Evolutionary conservation across 2,113 vertebrate genomes (phyloP).

Genomic region (Odocoileus hemionus): DNA sequence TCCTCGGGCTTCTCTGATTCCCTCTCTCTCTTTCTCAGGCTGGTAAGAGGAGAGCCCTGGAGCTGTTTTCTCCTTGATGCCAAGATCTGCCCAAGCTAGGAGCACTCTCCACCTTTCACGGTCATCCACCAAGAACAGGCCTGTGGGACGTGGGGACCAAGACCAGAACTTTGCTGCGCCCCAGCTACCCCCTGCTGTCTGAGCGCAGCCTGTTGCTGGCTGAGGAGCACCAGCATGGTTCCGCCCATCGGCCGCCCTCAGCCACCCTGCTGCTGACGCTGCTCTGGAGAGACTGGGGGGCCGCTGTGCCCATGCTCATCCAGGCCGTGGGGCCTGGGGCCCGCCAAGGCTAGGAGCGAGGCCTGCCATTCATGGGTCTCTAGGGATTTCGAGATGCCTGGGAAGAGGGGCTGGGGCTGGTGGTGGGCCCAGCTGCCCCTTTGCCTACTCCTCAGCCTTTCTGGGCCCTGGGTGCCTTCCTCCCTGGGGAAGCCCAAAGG

Average conservation of each 20-base stretch:
- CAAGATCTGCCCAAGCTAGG: conserved; percentile 54
- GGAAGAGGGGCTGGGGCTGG: conserved; percentile 74
- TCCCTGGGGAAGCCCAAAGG: conserved; percentile 88
- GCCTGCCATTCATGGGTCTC: conserved; percentile 66
- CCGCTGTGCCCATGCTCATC: not conserved
- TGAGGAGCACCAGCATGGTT: conserved; percentile 55
- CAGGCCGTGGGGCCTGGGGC: conserved; percentile 17
- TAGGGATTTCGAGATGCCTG: conserved; percentile 79
- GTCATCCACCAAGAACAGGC: not conserved
- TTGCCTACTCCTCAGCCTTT: conserved; percentile 80
- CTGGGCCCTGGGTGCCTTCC: conserved; percentile 77
- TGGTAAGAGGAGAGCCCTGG: conserved; percentile 54
- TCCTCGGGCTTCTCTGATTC: conserved; percentile 53
- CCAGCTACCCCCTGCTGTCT: not conserved
- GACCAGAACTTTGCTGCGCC: not conserved
- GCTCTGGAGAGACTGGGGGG: not conserved
- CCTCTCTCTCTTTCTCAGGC: conserved; percentile 43
- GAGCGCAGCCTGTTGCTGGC: not conserved
- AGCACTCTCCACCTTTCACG: not conserved
- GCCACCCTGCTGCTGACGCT: conserved; percentile 32
- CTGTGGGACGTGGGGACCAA: conserved; percentile 1
- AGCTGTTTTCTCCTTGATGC: conserved; percentile 50
- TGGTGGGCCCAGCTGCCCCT: conserved; percentile 81
- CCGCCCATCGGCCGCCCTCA: accelerated
- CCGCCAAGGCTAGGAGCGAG: conserved; percentile 34